Percentiles rank a stretch among this genome's conserved stretches.
These are phyloP conservation scores for Prenolepis imparis DNA, from an alignment of 2,888 invertebrate genomes.

Conservation along the genomic window DNA sequence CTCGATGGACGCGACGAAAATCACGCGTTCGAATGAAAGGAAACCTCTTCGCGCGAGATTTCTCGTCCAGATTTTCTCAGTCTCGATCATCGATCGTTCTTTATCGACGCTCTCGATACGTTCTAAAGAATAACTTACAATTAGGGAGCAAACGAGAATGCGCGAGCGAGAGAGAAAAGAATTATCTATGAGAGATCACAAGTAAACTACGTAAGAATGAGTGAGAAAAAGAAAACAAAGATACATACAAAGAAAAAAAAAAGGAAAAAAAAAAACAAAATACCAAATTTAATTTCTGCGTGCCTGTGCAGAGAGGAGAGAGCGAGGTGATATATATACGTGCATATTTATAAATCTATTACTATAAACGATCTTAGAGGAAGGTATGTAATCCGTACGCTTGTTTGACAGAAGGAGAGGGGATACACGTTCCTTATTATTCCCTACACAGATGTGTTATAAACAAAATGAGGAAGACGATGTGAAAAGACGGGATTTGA, in stretches of 20 bases:
- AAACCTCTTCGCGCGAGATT: background rate
- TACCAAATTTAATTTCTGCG: constrained; percentile 66
- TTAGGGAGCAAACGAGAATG: constrained; percentile 72
- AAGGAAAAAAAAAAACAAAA: background rate
- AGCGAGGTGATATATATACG: constrained; percentile 34
- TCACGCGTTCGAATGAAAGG: background rate
- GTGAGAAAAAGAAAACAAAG: constrained; percentile 31
- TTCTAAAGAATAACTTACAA: constrained; percentile 67
- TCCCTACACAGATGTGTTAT: constrained; percentile 33
- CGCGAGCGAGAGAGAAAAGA: constrained; percentile 41
- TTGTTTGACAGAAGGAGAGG: constrained; percentile 53
- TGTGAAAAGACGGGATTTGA: constrained; percentile 18
- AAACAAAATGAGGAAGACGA: constrained; percentile 34
- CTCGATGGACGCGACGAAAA: constrained; percentile 12
- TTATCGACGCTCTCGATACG: constrained; percentile 52
- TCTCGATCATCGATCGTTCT: constrained; percentile 49
- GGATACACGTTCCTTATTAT: constrained; percentile 58
- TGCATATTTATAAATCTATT: constrained; percentile 71
- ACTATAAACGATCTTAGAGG: constrained; percentile 66
- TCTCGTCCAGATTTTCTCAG: constrained; percentile 2
- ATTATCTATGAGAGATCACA: constrained; percentile 11
- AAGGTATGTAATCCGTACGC: constrained; percentile 65
- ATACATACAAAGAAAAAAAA: constrained; percentile 18
- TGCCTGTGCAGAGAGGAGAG: constrained; percentile 50
- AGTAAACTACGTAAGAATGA: constrained; percentile 37